Base-by-base conservation (phyloP, 2,888 invertebrate genomes). In the Coleophora deauratella region DNA sequence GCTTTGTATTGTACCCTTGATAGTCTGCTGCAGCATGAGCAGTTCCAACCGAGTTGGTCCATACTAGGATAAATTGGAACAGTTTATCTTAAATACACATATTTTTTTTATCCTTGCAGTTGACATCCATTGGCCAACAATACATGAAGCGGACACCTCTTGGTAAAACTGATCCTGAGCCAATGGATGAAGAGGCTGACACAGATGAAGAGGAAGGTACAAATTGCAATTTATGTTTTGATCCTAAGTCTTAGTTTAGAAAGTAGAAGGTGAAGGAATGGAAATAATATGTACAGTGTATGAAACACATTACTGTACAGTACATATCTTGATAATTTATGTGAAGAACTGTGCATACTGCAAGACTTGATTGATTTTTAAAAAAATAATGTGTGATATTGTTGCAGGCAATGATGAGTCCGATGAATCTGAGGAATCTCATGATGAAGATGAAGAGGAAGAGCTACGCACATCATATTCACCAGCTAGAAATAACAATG, bases 381-480 rank as follows among this genome's bases (percentile, higher is more conserved):
- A 6, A 4, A 21, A 21, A 4, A 21, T 21, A 3, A 21, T 21
- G 21, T 8, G 9, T n/a, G n/a, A 11, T 13, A 30, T 40, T 35
- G 33, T 59, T 55, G 7, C 49, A 84, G 86, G 84, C 10, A 84
- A 88, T 66, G 87, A 87, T 51, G 87, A 88, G 58, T 86, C 88
- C 36, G 88, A 88, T 54, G 88, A 88, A 50, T 80, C 88, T 6
- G 88, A 87, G 50, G 88, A 88, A 46, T 85, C 87, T 33, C 88
- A 88, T 53, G 88, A 88, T 66, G 87, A 87, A 55, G 88, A 88
- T 49, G 88, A 88, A 39, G 88, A 88, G 46, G 88, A 88, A 44
- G 88, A 88, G 43, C 70, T 82, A 2, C 72, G 73, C 0, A 72
- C 76, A 10, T 66, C 75, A 30, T 82, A 84, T 47, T 77, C 86